Conservation (phyloP, 1,140 invertebrate species). For the Philotrypesis tridentata region DNA sequence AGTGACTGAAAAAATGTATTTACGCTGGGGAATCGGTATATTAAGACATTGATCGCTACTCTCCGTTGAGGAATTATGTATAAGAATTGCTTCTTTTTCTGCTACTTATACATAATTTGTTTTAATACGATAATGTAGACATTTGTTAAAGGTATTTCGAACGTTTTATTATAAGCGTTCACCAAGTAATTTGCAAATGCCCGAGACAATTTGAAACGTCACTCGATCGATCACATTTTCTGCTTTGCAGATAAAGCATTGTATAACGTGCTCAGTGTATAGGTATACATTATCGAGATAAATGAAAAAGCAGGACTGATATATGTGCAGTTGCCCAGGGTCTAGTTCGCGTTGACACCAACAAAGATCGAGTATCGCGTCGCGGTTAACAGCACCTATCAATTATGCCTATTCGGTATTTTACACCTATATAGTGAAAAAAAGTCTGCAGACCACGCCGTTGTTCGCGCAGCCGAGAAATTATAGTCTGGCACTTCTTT, state of each 20-base stretch:
- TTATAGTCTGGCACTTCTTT: neutral
- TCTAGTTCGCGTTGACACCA: conserved; percentile 28
- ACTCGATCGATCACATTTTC: conserved; percentile 22
- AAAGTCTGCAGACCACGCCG: neutral
- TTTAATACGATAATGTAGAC: too few species aligned
- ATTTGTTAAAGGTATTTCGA: too few species aligned
- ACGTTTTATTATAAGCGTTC: neutral
- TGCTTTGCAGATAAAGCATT: neutral
- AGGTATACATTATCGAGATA: conserved; percentile 24
- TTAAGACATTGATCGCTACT: too few species aligned
- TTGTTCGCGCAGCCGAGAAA: conserved; percentile 9
- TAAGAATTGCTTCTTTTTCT: too few species aligned
- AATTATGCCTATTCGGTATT: conserved; percentile 46
- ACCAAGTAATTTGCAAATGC: neutral
- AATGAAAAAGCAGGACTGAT: conserved; percentile 13
- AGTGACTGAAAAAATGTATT: too few species aligned
- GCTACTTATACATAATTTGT: too few species aligned
- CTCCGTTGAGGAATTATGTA: too few species aligned
- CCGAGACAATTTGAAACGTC: conserved; percentile 17
- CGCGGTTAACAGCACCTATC: conserved; percentile 37
- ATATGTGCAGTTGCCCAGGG: neutral
- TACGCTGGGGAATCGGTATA: too few species aligned
- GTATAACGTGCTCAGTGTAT: too few species aligned
- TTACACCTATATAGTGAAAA: conserved; percentile 25
- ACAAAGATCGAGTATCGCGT: conserved; percentile 36